Evolutionary conservation across 2,113 vertebrate genomes (phyloP), one percentile per base, ranked within the genome.

Genomic region (Oplegnathus fasciatus): DNA sequence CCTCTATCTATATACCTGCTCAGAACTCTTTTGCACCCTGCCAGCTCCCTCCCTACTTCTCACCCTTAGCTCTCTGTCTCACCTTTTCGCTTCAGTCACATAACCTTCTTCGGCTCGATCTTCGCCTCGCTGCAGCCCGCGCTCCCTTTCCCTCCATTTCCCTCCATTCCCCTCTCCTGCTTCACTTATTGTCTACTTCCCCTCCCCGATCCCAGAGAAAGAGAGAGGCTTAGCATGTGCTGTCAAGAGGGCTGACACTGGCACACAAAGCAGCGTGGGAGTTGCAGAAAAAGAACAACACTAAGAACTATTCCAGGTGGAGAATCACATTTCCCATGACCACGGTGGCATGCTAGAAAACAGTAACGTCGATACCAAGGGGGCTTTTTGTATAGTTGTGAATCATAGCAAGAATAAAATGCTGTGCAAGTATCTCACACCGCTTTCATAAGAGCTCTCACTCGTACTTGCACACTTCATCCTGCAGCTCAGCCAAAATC

Each of bases 401-500:
- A 68, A 79, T 86, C 14, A 30, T 6, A 22, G 37, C 18, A 65
- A 70, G 75, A 77, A 76, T 28, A 75, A 81, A 78, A 74, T 64
- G 40, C 75, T 24, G 48, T 13, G 28, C 15, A 44, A 73, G 57
- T 69, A 61, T 61, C 85, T 71, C 30, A 48, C 37, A 37, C 30
- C 11, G 34, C 76, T 64, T 61, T 76, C 55, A 67, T 9, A 55
- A 82, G 42, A 32, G 77, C 75, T 69, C 64, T 81, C 60, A 17
- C 52, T 84, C 60, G 0, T 32, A 65, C 84, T 85, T 58, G 69
- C 76, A 81, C 84, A 70, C 76, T 57, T 18, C 9, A 62, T 73
- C 77, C 86, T 75, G 69, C 68, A 44, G 67, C 87, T 57, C 78
- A 85, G 81, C 44, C 75, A 76, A 85, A 86, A 86, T 80, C 88